Conservation (phyloP, 1,140 invertebrate genomes). For the Nomia melanderi region DNA sequence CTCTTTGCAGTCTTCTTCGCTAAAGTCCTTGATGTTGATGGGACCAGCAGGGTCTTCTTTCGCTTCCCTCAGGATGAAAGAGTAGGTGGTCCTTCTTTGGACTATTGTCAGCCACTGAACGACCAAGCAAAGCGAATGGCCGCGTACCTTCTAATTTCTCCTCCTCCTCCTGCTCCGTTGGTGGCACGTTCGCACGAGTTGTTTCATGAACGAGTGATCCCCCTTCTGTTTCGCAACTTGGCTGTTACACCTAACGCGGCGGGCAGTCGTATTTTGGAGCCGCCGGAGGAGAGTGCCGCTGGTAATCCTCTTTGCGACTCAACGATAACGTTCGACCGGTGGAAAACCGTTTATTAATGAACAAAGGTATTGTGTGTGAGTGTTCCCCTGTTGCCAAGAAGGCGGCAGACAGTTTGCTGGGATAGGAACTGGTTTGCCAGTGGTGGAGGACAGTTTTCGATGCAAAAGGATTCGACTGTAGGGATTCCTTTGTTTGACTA, state of each 20-base stretch:
- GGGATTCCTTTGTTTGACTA: no score
- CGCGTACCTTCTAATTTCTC: slow-evolving; percentile 19
- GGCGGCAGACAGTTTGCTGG: no score
- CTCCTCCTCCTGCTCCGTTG: slow-evolving; percentile 3
- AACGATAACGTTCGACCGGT: neutral
- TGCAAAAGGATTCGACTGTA: no score
- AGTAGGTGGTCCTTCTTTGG: slow-evolving; percentile 6
- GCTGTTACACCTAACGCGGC: neutral
- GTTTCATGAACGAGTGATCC: slow-evolving; percentile 15
- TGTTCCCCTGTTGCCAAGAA: no score
- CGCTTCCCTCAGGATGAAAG: neutral
- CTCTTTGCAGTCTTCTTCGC: no score
- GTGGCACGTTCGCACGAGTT: neutral
- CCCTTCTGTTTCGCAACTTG: neutral
- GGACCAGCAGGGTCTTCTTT: no score
- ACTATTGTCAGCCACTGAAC: slow-evolving; percentile 22
- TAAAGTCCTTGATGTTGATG: no score
- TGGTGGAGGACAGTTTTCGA: no score
- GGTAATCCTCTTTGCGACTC: slow-evolving; percentile 24
- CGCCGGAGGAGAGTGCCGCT: no score
- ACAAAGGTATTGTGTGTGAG: neutral
- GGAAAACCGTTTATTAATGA: neutral
- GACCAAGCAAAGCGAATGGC: slow-evolving; percentile 13
- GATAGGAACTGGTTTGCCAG: no score
- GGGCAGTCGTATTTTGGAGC: neutral